These are phyloP conservation scores for Caenorhabditis sp. DNA, from an alignment of 2,888 invertebrate species.

Conservation along the genomic window DNA sequence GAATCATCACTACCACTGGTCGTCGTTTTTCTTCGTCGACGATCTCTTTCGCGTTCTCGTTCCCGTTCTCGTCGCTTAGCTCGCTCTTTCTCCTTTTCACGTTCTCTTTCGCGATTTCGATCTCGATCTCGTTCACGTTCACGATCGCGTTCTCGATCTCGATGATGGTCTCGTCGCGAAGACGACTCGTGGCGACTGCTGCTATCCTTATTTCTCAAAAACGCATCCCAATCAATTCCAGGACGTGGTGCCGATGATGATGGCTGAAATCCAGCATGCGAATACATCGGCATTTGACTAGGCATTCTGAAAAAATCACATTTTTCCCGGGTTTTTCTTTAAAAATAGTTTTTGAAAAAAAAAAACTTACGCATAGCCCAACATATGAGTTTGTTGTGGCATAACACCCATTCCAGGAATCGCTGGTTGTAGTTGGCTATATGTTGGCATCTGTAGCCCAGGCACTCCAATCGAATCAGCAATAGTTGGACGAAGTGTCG, in stretches of 20 bases:
- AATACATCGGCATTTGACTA: neutral
- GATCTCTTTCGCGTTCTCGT: conserved; percentile 10
- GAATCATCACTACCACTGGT: neutral
- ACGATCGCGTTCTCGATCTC: conserved; percentile 11
- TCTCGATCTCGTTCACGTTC: conserved; percentile 7
- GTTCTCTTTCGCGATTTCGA: conserved; percentile 9
- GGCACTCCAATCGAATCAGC: conserved; percentile 12
- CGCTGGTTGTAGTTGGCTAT: neutral
- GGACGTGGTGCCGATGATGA: conserved; percentile 7
- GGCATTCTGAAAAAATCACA: conserved; percentile 14
- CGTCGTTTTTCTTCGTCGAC: conserved; percentile 9
- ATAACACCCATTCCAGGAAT: conserved; percentile 12
- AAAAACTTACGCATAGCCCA: conserved; percentile 13
- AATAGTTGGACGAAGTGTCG: conserved; percentile 12
- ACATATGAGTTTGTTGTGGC: conserved; percentile 2
- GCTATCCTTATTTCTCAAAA: conserved; percentile 32
- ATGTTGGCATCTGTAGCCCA: conserved; percentile 7
- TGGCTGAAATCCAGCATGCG: conserved; percentile 15
- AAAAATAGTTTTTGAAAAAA: neutral
- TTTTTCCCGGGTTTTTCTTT: neutral
- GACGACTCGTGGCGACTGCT: conserved; percentile 5
- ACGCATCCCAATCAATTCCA: conserved; percentile 35
- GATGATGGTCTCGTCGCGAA: conserved; percentile 9
- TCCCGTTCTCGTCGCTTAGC: conserved; percentile 7
- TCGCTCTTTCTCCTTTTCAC: conserved; percentile 12